Base-by-base conservation (phyloP, 2,888 invertebrate species). In the Gerris lacustris region DNA sequence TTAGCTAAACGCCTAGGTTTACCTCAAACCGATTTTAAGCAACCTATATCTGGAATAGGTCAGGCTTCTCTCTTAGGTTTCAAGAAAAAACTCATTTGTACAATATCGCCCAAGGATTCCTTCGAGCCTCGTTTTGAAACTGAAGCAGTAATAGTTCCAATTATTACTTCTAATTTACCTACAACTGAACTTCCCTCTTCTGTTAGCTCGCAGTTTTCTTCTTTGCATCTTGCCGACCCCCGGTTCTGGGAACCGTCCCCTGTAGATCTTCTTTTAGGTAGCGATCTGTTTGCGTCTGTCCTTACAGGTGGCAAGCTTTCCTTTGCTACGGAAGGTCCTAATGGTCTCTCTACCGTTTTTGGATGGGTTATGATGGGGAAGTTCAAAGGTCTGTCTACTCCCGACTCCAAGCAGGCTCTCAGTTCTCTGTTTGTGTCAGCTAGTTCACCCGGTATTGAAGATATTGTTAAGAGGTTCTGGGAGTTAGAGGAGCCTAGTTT, bases 191-290 rank as follows among this genome's bases (percentile, higher is more conserved):
- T 72, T 11, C 71, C 72, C 6, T n/a, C 47, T 11, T 31, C 11
- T 5, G 17, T 72, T 17, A 18, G 66, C 2, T 15, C n/a, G 9
- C 6, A 31, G 45, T 72, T n/a, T 47, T 43, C 45, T 9, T 44
- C 15, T 4, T 69, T 67, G 18, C 18, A 67, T 15, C 67, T 72
- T 9, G 72, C 72, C 2, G 71, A 72, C 62, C 67, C 72, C 43
- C 6, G 47, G 1, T 72, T 72, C 55, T 71, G 71, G 71, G 64
- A 72, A 45, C 71, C 67, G 7, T 5, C 71, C 17, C 55, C 55
- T 55, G 69, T 72, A 5, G 71, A 72, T 43, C 67, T 72, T 45
- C 67, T 71, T 9, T 63, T 72, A 11, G 71, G 72, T 6, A 68
- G 66, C 6, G 72, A 72, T 69, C 47, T 72, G 15, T 72, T 72